Evolutionary conservation across 2,113 vertebrate genomes (phyloP), one percentile per base, ranked within the genome.

Genomic region (Microtus richardsoni): DNA sequence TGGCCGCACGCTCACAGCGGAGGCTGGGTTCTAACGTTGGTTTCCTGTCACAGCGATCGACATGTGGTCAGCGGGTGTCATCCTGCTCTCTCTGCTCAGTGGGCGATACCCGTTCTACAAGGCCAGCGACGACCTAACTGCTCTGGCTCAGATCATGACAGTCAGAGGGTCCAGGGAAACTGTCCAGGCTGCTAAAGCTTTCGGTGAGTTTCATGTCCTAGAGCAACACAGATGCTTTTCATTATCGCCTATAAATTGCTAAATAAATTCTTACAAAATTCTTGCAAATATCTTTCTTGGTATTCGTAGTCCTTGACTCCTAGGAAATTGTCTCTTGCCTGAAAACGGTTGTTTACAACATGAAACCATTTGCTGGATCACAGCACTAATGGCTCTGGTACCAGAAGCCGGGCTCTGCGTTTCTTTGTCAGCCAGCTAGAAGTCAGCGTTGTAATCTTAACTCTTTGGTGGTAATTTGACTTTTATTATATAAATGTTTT

Each of bases 61-160:
- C 95, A 98, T 99, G 98, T 99, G 99, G 99, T 99, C 99, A 82
- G 99, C 99, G 91, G 99, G 99, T 91, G 99, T 99, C 58, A 98
- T 99, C 97, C 99, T 99, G 97, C 99, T 99, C 75, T 99, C 99
- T 26, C 98, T 99, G 95, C 99, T 99, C 89, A 99, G 99, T 97
- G 99, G 99, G 73, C 98, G 99, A 89, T 99, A 99, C 96, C 99
- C 99, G 5, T 99, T 99, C 98, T 99, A 99, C 98, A 99, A 99
- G 99, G 99, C 99, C 96, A 99, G 98, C 36, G 99, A 99, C 97
- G 99, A 99, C 98, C 98, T 99, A 98, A 99, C 99, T 71, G 99
- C 99, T 84, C 98, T 99, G 97, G 98, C 99, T 96, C 99, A 99
- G 98, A 99, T 99, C 96, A 99, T 99, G 99, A 99, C 99, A 95